Percentiles rank a stretch among this genome's conserved stretches.
Conservation (phyloP, 2,797 vertebrate species). For the Poeciliopsis paucimaculata region DNA sequence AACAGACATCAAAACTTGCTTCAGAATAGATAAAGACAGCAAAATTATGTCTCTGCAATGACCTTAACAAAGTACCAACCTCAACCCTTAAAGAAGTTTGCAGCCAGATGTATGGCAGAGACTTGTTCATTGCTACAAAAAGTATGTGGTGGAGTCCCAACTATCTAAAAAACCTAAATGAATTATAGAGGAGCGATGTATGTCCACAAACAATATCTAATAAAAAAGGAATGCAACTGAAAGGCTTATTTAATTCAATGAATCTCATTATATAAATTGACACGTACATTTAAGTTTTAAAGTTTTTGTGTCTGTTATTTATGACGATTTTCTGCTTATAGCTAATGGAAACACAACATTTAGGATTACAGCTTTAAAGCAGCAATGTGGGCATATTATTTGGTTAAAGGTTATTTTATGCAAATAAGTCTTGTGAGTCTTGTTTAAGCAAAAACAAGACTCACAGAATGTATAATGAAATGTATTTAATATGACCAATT, state of each 20-base stretch:
- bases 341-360: neutral
- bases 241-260: neutral
- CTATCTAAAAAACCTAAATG: neutral
- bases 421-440: no score
- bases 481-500: neutral
- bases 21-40: neutral
- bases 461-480: neutral
- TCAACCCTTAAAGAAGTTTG: neutral
- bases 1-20: conserved; percentile 1
- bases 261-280: neutral
- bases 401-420: neutral
- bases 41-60: neutral
- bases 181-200: neutral
- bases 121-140: neutral
- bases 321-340: neutral
- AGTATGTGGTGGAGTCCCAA: neutral
- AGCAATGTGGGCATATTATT: neutral
- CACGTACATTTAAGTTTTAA: neutral
- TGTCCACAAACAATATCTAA: neutral
- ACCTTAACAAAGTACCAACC: neutral
- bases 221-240: neutral
- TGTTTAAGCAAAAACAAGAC: neutral
- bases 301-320: neutral
- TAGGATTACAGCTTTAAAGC: neutral
- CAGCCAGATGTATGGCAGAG: neutral